These are phyloP conservation scores for Scylla paramamosain DNA, from an alignment of 1,140 invertebrate species.

Conservation along the genomic window DNA sequence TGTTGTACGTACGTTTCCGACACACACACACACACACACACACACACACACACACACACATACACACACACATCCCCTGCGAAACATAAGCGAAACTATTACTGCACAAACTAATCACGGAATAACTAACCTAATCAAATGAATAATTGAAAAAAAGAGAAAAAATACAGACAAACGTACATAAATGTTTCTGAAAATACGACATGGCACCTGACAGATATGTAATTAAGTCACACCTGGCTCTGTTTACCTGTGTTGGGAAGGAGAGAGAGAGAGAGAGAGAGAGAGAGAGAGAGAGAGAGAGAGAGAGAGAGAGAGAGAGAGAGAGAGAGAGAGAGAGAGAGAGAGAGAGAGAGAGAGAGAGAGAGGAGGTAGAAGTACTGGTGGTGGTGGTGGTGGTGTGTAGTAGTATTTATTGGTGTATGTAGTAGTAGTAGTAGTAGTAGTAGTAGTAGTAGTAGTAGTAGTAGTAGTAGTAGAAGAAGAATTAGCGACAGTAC, in stretches of 20 bases:
- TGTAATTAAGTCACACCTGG: neutral
- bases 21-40: constrained; percentile 42
- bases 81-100: too few species aligned
- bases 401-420: too few species aligned
- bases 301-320: neutral
- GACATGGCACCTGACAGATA: neutral
- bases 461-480: too few species aligned
- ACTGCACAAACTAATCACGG: too few species aligned
- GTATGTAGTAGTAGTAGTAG: too few species aligned
- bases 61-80: neutral
- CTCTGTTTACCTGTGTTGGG: neutral
- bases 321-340: neutral
- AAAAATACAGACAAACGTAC: neutral
- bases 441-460: too few species aligned
- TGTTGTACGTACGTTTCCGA: too few species aligned
- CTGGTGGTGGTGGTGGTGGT: neutral
- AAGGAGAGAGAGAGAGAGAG: neutral
- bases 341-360: neutral
- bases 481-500: too few species aligned
- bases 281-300: neutral
- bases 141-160: too few species aligned
- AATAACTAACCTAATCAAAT: too few species aligned
- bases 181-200: neutral
- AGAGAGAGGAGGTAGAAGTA: neutral
- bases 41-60: constrained; percentile 42